A percentile compares a stretch with the other conserved stretches of the same genome.
Conservation (phyloP, 2,797 vertebrate genomes). For the Zalophus californianus region DNA sequence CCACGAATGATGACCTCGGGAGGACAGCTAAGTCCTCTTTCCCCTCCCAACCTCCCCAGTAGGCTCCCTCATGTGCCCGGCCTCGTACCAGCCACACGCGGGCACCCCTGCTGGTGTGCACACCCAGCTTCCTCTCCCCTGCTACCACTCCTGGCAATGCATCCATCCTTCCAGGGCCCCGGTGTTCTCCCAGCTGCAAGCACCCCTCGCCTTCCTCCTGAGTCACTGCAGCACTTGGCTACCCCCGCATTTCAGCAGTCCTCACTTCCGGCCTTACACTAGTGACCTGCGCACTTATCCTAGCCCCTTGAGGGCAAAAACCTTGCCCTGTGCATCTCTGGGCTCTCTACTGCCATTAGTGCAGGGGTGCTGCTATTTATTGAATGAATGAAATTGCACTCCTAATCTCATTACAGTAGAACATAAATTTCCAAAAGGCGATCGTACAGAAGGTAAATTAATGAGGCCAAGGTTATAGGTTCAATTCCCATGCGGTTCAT, state of each 20-base stretch:
- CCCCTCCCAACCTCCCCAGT: too few relatives aligned
- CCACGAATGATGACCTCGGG: not conserved
- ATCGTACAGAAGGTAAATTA: conserved; percentile 64
- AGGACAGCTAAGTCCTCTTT: not conserved
- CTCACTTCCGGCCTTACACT: not conserved
- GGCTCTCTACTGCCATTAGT: not conserved
- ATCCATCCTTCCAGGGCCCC: not conserved
- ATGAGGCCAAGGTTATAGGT: conserved; percentile 77
- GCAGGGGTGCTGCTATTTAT: not conserved
- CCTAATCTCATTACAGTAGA: conserved; percentile 52
- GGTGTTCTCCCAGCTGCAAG: not conserved
- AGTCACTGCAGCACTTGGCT: not conserved
- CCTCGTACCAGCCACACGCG: not conserved
- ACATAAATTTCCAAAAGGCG: conserved; percentile 59
- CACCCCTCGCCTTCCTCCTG: not conserved
- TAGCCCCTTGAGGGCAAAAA: not conserved
- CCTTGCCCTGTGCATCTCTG: not conserved
- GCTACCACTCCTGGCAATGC: not conserved
- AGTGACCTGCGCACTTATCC: not conserved
- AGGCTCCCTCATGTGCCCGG: not conserved
- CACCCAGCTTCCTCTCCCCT: not conserved
- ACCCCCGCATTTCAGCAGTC: not conserved
- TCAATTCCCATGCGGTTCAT: conserved; percentile 59
- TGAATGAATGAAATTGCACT: conserved; percentile 58
- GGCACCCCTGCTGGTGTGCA: not conserved